A percentile compares a stretch with the other conserved stretches of the same genome.
Conservation (phyloP, 1,140 invertebrate genomes). For the Neodiprion pinetum region DNA sequence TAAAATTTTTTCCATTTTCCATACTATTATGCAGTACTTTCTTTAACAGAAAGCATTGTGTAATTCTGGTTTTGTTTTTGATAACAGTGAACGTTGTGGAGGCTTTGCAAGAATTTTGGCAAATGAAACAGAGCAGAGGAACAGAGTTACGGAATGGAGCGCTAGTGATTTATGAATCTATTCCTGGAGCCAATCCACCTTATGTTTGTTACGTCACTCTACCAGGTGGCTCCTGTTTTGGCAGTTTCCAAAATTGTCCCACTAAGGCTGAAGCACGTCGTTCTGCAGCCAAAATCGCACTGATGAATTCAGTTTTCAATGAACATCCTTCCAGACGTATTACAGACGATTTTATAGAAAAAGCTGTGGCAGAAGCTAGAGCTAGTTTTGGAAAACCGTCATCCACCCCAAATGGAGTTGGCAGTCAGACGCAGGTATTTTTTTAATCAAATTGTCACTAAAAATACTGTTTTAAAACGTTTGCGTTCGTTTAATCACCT, state of each 20-base stretch:
- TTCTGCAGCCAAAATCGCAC: conserved; percentile 93
- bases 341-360: conserved; percentile 93
- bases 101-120: conserved; percentile 96
- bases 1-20: not conserved
- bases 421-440: conserved; percentile 45
- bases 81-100: conserved; percentile 89
- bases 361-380: conserved; percentile 87
- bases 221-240: conserved; percentile 94
- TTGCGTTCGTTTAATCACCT: too few species aligned
- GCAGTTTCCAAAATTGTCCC: conserved; percentile 93
- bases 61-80: conserved; percentile 13
- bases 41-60: conserved; percentile 1
- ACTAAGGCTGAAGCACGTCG: conserved; percentile 93
- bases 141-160: conserved; percentile 88
- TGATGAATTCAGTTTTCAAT: conserved; percentile 97
- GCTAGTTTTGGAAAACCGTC: conserved; percentile 65
- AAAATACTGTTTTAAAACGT: too few species aligned
- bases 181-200: conserved; percentile 86
- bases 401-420: conserved; percentile 51
- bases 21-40: not conserved
- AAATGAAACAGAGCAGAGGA: conserved; percentile 91
- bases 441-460: conserved; percentile 5
- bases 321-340: conserved; percentile 93
- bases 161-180: conserved; percentile 93
- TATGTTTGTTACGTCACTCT: conserved; percentile 95